phyloP scores from a whole-genome alignment of 2,797 vertebrate genomes.

The Furcifer pardalis region DNA sequence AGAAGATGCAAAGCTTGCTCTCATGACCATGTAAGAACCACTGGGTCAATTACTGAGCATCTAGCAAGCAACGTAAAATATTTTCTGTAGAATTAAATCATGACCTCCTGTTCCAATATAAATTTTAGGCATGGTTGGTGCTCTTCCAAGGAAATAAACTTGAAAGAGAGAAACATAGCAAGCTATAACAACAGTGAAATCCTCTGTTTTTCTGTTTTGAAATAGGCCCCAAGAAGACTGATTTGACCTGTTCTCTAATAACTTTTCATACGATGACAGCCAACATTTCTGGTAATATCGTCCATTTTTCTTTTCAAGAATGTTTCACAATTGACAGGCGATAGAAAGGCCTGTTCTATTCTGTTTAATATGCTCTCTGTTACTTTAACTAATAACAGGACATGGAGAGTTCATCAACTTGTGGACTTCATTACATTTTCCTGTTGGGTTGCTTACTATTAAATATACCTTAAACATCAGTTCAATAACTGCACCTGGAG shows the following conservation, averaged over 20 bases:
- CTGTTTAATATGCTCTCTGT: slow-evolving; percentile 63
- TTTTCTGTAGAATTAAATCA: not conserved
- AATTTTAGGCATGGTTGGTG: not conserved
- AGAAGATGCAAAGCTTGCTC: not conserved
- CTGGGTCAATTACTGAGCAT: slow-evolving; percentile 22
- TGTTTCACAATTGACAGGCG: slow-evolving; percentile 56
- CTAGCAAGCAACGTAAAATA: not conserved
- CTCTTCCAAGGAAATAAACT: slow-evolving; percentile 13
- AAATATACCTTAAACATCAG: slow-evolving; percentile 54
- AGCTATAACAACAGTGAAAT: not conserved
- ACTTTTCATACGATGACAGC: not conserved
- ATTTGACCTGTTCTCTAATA: not conserved
- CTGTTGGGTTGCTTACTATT: slow-evolving; percentile 49
- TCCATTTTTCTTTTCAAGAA: slow-evolving; percentile 58
- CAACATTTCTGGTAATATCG: slow-evolving; percentile 51
- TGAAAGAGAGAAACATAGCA: not conserved
- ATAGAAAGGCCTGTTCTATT: slow-evolving; percentile 61
- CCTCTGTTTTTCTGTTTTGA: not conserved
- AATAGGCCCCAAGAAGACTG: too few species aligned
- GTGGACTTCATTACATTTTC: slow-evolving; percentile 63
- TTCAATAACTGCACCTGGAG: slow-evolving; percentile 60
- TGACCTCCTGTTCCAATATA: not conserved
- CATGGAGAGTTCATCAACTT: slow-evolving; percentile 44
- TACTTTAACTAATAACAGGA: slow-evolving; percentile 55
- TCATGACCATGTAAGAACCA: not conserved